Conservation (phyloP, 2,113 vertebrate genomes). For the Orthonyx spaldingii region DNA sequence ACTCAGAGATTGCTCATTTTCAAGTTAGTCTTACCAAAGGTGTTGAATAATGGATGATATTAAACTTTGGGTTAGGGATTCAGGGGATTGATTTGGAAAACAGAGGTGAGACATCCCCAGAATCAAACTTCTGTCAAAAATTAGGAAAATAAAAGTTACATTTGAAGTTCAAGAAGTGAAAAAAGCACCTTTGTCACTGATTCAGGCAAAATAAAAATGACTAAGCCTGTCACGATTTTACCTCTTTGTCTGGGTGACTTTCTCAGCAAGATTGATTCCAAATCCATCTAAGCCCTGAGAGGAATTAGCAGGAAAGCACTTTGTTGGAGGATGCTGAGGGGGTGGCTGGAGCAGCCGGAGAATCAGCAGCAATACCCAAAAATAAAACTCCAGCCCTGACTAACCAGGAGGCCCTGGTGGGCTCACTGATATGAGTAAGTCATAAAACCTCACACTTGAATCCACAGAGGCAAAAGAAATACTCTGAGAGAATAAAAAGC, state of each 20-base stretch:
- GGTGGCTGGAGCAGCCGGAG: neutral
- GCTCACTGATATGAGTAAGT: neutral
- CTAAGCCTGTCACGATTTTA: neutral
- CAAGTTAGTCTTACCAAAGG: neutral
- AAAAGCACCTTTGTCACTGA: neutral
- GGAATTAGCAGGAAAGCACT: conserved; percentile 28
- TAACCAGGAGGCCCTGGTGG: neutral
- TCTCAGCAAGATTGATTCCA: conserved; percentile 44
- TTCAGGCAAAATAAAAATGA: neutral
- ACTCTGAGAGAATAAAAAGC: neutral
- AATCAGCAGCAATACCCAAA: neutral
- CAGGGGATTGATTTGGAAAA: neutral
- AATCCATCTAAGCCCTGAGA: conserved; percentile 42
- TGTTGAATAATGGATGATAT: conserved; percentile 54
- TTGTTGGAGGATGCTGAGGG: neutral
- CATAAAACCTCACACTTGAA: neutral
- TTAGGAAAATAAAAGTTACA: neutral
- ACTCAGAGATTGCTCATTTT: neutral
- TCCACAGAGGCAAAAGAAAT: neutral
- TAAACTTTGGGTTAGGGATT: neutral
- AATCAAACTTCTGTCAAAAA: neutral
- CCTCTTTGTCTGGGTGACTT: conserved; percentile 25
- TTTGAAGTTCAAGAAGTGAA: neutral
- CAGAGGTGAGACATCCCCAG: neutral
- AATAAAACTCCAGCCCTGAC: neutral